phyloP scores from a whole-genome alignment of 1,140 invertebrate species.

The Amphibalanus amphitrite region DNA sequence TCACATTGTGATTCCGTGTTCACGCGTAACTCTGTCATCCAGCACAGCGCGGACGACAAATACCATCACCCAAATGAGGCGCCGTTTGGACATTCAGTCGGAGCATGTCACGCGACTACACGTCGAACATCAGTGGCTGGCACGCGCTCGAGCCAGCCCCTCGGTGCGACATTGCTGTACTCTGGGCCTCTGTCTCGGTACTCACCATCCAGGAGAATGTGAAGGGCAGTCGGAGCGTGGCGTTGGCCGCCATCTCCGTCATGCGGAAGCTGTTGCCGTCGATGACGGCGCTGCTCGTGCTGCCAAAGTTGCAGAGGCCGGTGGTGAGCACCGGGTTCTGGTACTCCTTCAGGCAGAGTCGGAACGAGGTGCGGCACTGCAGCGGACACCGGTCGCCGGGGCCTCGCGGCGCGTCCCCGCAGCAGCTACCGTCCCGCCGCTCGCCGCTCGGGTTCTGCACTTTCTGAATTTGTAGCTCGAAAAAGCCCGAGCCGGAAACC shows the following conservation, averaged over 20 bases:
- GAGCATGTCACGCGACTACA: no score
- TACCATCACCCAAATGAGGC: no score
- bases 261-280: slow-evolving; percentile 74
- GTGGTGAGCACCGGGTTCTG: slow-evolving; percentile 61
- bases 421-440: slow-evolving; percentile 59
- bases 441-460: slow-evolving; percentile 69
- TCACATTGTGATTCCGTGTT: no score
- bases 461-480: slow-evolving; percentile 78
- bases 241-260: slow-evolving; percentile 37
- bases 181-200: slow-evolving; percentile 22
- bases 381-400: slow-evolving; percentile 32
- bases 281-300: slow-evolving; percentile 60
- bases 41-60: no score
- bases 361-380: slow-evolving; percentile 63
- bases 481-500: slow-evolving; percentile 60
- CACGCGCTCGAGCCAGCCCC: no score
- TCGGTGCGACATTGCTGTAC: no score
- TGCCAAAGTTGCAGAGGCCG: slow-evolving; percentile 75
- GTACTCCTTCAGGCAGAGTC: slow-evolving; percentile 79
- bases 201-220: slow-evolving; percentile 81
- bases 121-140: no score
- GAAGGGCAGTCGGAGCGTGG: slow-evolving; percentile 62
- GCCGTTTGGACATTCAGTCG: no score
- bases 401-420: slow-evolving; percentile 38
- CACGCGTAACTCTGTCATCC: no score